These are phyloP conservation scores for Bellardia bayeri DNA, from an alignment of 2,888 invertebrate species.

Conservation along the genomic window DNA sequence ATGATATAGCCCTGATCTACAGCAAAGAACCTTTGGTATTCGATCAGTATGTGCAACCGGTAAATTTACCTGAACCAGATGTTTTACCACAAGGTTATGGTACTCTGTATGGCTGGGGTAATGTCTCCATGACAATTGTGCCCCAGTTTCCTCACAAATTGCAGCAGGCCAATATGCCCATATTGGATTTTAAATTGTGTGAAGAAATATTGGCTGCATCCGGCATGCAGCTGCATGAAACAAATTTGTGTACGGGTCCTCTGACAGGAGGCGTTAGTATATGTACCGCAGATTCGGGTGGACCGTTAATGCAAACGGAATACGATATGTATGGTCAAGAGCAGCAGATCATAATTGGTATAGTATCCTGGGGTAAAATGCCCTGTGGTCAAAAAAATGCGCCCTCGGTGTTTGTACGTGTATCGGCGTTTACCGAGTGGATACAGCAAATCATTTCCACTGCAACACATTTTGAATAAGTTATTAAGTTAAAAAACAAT, in stretches of 20 bases:
- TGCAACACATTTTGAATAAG: conserved; percentile 77
- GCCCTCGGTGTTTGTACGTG: conserved; percentile 85
- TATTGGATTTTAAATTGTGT: conserved; percentile 80
- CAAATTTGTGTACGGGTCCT: conserved; percentile 83
- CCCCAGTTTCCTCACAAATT: conserved; percentile 81
- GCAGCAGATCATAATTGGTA: conserved; percentile 82
- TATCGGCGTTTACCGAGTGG: conserved; percentile 84
- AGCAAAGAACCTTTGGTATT: conserved; percentile 80
- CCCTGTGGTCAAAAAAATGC: conserved; percentile 84
- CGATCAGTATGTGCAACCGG: conserved; percentile 79
- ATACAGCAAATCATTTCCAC: conserved; percentile 78
- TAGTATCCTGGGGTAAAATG: conserved; percentile 85
- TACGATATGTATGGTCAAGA: conserved; percentile 74
- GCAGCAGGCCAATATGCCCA: conserved; percentile 81
- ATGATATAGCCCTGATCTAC: conserved; percentile 83
- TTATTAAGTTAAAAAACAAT: conserved; percentile 14
- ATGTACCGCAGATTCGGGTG: conserved; percentile 83
- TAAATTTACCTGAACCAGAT: conserved; percentile 79
- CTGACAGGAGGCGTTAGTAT: conserved; percentile 82
- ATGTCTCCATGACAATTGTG: conserved; percentile 81
- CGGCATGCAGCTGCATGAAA: conserved; percentile 80
- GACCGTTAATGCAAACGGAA: conserved; percentile 80
- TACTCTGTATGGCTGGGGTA: conserved; percentile 83
- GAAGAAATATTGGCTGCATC: conserved; percentile 80
- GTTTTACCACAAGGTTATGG: conserved; percentile 79